Conservation (phyloP, 1,140 invertebrate genomes). For the Onthophagus taurus region DNA sequence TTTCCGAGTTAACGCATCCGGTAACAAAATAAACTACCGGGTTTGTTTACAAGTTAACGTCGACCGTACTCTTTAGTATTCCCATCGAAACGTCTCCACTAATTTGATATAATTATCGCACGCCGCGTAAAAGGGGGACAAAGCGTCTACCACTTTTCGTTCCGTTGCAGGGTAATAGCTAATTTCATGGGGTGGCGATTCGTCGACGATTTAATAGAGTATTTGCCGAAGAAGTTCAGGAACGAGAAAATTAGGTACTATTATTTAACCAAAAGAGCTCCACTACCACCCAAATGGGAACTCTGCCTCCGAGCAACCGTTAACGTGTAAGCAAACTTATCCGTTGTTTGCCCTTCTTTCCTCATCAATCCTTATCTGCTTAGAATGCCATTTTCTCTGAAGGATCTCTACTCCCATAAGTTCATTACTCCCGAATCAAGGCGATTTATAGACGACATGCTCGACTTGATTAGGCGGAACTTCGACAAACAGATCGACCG, state of each 20-base stretch:
- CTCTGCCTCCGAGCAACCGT: conserved; percentile 1
- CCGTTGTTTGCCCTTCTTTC: background rate
- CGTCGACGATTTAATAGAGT: conserved; percentile 24
- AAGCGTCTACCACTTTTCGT: no score
- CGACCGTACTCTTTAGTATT: no score
- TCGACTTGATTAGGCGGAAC: background rate
- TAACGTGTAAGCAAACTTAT: conserved; percentile 3
- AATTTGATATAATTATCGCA: no score
- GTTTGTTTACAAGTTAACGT: no score
- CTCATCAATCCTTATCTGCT: background rate
- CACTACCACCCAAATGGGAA: conserved; percentile 4
- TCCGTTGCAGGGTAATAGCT: conserved; percentile 20
- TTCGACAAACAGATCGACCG: conserved; percentile 6
- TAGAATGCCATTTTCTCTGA: conserved; percentile 9
- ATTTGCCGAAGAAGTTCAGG: conserved; percentile 18
- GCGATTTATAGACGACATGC: background rate
- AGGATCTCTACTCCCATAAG: conserved; percentile 8
- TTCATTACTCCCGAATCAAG: background rate
- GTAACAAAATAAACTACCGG: no score
- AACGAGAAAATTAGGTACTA: background rate
- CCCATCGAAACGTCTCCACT: no score
- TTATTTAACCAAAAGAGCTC: conserved; percentile 1
- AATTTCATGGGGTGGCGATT: conserved; percentile 31
- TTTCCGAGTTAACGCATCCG: no score
- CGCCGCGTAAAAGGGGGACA: no score